These are phyloP conservation scores for Parambassis ranga DNA, from an alignment of 2,797 vertebrate species.

Conservation along the genomic window DNA sequence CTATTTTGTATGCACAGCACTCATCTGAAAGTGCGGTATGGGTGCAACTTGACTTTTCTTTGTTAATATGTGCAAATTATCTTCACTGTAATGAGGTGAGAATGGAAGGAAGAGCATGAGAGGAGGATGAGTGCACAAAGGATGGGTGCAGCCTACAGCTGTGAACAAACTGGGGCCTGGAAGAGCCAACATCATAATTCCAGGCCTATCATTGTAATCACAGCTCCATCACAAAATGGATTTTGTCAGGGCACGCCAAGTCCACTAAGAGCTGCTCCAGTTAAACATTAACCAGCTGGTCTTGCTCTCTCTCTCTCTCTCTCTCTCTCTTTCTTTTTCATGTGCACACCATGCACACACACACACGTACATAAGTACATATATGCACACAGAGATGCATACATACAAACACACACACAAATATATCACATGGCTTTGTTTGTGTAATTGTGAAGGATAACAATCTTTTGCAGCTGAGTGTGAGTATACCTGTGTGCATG, in stretches of 20 bases:
- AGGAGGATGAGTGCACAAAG: conserved; percentile 37
- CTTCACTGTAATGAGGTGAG: conserved; percentile 32
- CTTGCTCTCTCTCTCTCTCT: conserved; percentile 39
- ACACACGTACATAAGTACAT: background rate
- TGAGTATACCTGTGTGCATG: conserved; percentile 22
- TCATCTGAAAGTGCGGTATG: background rate
- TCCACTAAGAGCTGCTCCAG: conserved; percentile 76
- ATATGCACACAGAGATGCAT: background rate
- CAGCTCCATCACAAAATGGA: conserved; percentile 81
- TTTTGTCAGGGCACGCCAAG: conserved; percentile 85
- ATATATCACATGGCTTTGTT: conserved; percentile 41
- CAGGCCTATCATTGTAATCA: conserved; percentile 83
- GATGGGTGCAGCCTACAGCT: conserved; percentile 66
- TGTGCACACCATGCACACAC: background rate
- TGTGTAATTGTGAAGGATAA: conserved; percentile 42
- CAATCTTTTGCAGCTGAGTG: conserved; percentile 19
- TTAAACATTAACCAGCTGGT: conserved; percentile 86
- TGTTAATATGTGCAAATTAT: conserved; percentile 23
- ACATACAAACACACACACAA: conserved; percentile 20
- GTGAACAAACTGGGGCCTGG: conserved; percentile 60
- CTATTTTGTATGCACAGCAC: background rate
- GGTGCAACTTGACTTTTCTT: background rate
- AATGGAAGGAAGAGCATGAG: conserved; percentile 21
- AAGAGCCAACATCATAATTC: conserved; percentile 79
- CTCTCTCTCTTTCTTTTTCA: background rate